Evolutionary conservation across 1,140 invertebrate species (phyloP).

Genomic region (Dendrolimus kikuchii): DNA sequence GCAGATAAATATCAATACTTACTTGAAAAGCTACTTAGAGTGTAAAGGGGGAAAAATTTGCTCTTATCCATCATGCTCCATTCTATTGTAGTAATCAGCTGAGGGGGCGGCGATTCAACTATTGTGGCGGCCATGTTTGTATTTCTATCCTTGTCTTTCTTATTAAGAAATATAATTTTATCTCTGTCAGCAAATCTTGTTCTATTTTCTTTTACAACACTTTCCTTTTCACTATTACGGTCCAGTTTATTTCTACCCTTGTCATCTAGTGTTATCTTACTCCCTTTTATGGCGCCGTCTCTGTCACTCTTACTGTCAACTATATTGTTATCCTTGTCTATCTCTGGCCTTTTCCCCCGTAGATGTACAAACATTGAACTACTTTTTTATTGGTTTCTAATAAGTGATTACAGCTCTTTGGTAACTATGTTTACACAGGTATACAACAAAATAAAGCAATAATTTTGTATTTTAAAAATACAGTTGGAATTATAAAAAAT

Average conservation of each 20-base stretch:
- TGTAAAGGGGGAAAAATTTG: conserved; percentile 93
- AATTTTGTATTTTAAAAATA: conserved; percentile 11
- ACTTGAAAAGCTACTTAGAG: conserved; percentile 78
- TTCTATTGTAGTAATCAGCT: conserved; percentile 91
- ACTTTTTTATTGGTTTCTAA: conserved; percentile 15
- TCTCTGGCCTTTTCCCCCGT: conserved; percentile 21
- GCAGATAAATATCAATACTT: conserved; percentile 4
- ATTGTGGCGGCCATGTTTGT: conserved; percentile 50
- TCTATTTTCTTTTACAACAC: not conserved
- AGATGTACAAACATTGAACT: conserved; percentile 35
- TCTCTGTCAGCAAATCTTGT: no score
- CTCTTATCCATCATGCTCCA: conserved; percentile 99
- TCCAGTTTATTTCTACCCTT: no score
- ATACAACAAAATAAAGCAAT: not conserved
- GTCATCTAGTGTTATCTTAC: no score
- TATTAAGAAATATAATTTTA: no score
- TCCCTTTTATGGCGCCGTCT: not conserved
- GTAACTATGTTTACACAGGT: conserved; percentile 17
- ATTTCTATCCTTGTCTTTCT: conserved; percentile 7
- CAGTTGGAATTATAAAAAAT: conserved; percentile 7
- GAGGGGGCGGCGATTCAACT: conserved; percentile 73
- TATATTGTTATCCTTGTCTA: conserved; percentile 9
- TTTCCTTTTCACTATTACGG: not conserved
- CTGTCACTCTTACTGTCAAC: conserved; percentile 7
- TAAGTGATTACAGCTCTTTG: conserved; percentile 27